Evolutionary conservation across 2,797 vertebrate species (phyloP).

Genomic region (Lepidocolaptes lacrymiger): DNA sequence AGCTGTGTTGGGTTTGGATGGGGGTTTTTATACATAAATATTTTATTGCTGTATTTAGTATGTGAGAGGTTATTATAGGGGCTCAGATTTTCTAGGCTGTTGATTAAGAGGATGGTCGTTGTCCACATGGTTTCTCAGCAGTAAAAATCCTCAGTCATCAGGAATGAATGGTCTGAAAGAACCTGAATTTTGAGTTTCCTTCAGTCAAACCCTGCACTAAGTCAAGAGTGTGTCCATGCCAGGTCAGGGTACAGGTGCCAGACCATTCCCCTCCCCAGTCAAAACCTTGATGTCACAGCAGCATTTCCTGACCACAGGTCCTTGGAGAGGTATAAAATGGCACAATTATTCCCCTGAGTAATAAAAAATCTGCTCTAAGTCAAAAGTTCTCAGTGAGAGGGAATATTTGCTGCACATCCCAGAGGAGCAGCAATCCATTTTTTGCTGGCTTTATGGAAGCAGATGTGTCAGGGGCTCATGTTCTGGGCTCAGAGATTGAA

Average conservation of each 20-base stretch:
- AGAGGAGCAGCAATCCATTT: background rate
- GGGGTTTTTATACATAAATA: background rate
- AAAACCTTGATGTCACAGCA: background rate
- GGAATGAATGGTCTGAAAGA: fast-evolving
- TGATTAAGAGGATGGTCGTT: background rate
- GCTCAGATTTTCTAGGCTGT: background rate
- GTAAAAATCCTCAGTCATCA: background rate
- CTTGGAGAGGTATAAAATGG: background rate
- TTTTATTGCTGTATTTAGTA: background rate
- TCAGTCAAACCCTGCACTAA: background rate
- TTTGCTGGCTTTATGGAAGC: background rate
- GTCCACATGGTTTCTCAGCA: background rate
- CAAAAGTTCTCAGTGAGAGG: background rate
- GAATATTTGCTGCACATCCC: background rate
- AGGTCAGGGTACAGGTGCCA: background rate
- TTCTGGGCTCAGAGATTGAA: background rate
- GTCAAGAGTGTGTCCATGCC: background rate
- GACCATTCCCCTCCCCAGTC: background rate
- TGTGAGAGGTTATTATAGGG: background rate
- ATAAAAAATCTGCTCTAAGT: background rate
- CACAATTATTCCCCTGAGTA: background rate
- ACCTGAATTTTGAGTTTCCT: background rate
- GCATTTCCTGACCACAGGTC: background rate
- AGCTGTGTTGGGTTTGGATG: background rate
- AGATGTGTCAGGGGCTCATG: background rate